Evolutionary conservation across 2,888 invertebrate species (phyloP).

Genomic region (Zygothrica quintamaculata): DNA sequence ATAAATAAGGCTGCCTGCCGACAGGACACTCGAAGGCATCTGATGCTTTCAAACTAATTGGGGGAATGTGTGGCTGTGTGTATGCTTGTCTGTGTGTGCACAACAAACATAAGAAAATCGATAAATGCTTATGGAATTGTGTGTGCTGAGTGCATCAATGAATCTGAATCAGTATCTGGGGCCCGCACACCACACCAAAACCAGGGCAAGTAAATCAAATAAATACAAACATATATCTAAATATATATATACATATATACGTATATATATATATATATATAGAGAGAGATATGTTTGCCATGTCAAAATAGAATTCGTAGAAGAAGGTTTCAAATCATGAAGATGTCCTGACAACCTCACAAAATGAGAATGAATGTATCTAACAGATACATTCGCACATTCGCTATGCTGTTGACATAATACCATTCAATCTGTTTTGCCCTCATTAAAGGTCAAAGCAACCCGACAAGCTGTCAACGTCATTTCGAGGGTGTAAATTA

Average conservation of each 20-base stretch:
- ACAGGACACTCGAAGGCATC: conserved; percentile 15
- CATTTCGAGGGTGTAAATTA: conserved; percentile 78
- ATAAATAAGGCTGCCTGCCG: conserved; percentile 33
- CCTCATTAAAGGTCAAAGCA: conserved; percentile 65
- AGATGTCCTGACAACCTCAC: conserved; percentile 40
- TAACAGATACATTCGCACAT: conserved; percentile 36
- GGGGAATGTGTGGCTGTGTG: conserved; percentile 37
- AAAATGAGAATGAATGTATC: conserved; percentile 47
- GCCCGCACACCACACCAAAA: conserved; percentile 36
- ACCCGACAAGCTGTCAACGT: conserved; percentile 28
- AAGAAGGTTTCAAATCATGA: conserved; percentile 10
- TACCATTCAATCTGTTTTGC: conserved; percentile 74
- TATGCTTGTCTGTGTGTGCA: conserved; percentile 24
- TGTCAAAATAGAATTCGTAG: conserved; percentile 48
- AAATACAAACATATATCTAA: conserved; percentile 19
- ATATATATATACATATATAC: conserved; percentile 50
- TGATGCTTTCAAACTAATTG: conserved; percentile 63
- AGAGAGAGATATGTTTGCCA: conserved; percentile 63
- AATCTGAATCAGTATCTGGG: conserved; percentile 42
- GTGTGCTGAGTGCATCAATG: conserved; percentile 66
- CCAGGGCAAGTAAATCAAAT: conserved; percentile 65
- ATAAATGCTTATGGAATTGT: conserved; percentile 53
- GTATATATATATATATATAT: conserved; percentile 22
- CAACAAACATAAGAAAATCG: conserved; percentile 59
- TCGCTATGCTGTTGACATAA: conserved; percentile 65